Evolutionary conservation across 35 echinoderm and acorn worm genomes (phyloP).

Genomic region (Hemicentrotus pulcherrimus): DNA sequence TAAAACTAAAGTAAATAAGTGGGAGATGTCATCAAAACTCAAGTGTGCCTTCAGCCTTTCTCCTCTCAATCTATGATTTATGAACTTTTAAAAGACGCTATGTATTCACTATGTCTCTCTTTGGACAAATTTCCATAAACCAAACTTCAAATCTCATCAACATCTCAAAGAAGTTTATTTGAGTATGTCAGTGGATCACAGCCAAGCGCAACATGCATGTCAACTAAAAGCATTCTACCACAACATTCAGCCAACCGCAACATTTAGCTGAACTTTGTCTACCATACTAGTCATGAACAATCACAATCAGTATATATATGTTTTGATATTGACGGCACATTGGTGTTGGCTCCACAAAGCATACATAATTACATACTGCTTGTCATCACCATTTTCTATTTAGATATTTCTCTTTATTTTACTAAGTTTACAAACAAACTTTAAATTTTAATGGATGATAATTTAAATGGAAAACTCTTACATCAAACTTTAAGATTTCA

Average conservation of each 20-base stretch:
- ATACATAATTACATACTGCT: no score
- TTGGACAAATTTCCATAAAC: slow-evolving; percentile 19
- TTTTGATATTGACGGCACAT: no score
- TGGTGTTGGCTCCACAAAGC: no score
- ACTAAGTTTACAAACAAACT: no score
- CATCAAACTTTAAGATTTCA: no score
- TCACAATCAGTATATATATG: neutral
- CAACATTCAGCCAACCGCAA: neutral
- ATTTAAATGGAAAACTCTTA: no score
- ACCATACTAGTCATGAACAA: neutral
- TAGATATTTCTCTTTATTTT: no score
- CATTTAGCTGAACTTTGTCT: neutral
- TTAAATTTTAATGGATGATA: no score
- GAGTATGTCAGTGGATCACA: neutral
- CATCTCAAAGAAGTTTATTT: slow-evolving; percentile 25
- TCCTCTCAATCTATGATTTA: neutral
- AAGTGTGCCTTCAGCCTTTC: no score
- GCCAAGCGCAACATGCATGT: neutral
- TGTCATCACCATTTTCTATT: no score
- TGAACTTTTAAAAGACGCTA: neutral
- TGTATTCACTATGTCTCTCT: neutral
- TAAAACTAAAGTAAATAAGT: neutral
- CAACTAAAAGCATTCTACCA: neutral
- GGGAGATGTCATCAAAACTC: neutral
- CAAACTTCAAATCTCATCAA: neutral